phyloP scores from a whole-genome alignment of 1,140 invertebrate species.

The Drosophila bipectinata region DNA sequence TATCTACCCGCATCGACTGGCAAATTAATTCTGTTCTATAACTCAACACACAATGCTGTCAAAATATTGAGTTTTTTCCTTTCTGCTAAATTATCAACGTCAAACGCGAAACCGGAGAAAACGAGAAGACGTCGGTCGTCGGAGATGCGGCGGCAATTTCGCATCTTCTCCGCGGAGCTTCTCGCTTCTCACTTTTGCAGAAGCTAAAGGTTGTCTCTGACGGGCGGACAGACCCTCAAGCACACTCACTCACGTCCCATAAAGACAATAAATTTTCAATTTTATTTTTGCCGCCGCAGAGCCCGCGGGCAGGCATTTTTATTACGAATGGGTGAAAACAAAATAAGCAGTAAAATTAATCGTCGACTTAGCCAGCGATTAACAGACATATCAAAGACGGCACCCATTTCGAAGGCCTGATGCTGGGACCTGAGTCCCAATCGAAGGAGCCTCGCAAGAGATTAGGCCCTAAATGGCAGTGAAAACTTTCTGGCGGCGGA shows the following conservation, averaged over 20 bases:
- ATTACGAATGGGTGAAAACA: conserved; percentile 69
- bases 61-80: conserved; percentile 73
- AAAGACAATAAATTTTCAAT: conserved; percentile 78
- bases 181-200: conserved; percentile 20
- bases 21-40: conserved; percentile 79
- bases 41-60: conserved; percentile 77
- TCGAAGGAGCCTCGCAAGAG: background rate
- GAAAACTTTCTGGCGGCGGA: conserved; percentile 21
- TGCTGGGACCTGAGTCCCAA: background rate
- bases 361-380: conserved; percentile 67
- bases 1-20: conserved; percentile 21
- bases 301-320: conserved; percentile 52
- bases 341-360: conserved; percentile 82
- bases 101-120: conserved; percentile 56
- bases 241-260: conserved; percentile 25
- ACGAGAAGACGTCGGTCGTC: conserved; percentile 23
- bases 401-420: conserved; percentile 47
- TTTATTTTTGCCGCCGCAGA: conserved; percentile 68
- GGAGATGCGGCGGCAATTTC: conserved; percentile 40
- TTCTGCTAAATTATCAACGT: conserved; percentile 72
- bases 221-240: conserved; percentile 25
- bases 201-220: conserved; percentile 64
- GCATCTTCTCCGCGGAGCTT: conserved; percentile 21
- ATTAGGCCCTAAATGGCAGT: conserved; percentile 22
- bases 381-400: conserved; percentile 54